Base-by-base conservation (phyloP, 2,113 vertebrate species). In the Scalopus aquaticus region DNA sequence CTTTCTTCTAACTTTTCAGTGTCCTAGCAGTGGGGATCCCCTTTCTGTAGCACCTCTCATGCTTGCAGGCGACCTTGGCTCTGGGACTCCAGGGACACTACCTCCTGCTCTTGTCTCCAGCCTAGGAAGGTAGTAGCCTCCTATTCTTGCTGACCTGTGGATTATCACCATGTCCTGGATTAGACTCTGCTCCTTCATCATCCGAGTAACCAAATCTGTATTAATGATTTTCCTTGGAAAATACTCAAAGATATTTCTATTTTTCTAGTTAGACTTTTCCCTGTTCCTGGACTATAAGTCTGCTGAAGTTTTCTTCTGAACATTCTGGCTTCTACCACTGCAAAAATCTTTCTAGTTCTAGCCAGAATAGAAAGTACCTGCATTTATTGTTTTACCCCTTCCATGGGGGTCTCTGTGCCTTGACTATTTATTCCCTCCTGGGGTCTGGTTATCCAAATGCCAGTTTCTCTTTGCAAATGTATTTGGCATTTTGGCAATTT, bases 191-290 rank as follows among this genome's bases (percentile, higher is more conserved):
- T 17, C 26, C 35, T 64, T 15, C 22, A 7, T 67, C 73, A 70
- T 51, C 46, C 5, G 30, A 81, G 32, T 32, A 74, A 62, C 74
- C 26, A 28, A 16, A 51, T 92, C 39, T 89, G 20, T 65, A n/a
- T 44, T 81, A 80, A 49, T 64, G 93, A 81, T 77, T 73, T 51
- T 85, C 62, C 20, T 17, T 82, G 78, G 79, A 88, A 67, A 77
- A 64, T n/a, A 46, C 44, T 91, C 78, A n/a, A 37, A 46, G 35
- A 73, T 62, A 73, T 88, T 95, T 92, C 76, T 81, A 0, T 64
- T 91, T 92, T 80, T 37, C 35, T 85, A 80, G 12, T 79, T 77
- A 67, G 58, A 73, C 10, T 54, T 76, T 72, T 9, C 42, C n/a
- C n/a, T 74, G 54, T 69, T 92, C 46, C 22, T 64, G 32, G 9